Evolutionary conservation across 1,140 invertebrate genomes (phyloP).

Genomic region (Vollenhovia emeryi): DNA sequence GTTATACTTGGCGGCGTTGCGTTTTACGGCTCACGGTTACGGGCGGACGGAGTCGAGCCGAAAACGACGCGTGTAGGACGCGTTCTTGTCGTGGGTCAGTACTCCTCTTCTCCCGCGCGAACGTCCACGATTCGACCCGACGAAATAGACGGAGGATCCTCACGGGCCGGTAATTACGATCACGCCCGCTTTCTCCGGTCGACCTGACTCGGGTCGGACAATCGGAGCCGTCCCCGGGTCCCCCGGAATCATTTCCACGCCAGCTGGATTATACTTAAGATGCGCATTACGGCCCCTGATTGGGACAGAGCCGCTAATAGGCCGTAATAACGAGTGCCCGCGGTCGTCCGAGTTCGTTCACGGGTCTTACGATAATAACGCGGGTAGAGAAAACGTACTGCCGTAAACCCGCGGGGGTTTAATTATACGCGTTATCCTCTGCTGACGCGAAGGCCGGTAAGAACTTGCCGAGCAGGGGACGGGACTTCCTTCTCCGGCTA

Average conservation of each 20-base stretch:
- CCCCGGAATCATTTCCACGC: not conserved
- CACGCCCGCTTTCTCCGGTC: not conserved
- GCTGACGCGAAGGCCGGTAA: no score
- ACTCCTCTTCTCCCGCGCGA: not conserved
- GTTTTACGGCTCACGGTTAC: slow-evolving; percentile 50
- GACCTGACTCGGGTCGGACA: slow-evolving; percentile 13
- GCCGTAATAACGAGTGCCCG: slow-evolving; percentile 30
- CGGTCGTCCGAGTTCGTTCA: not conserved
- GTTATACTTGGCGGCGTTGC: slow-evolving; percentile 30
- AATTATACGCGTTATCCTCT: slow-evolving; percentile 30
- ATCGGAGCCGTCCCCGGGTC: not conserved
- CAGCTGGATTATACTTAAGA: slow-evolving; percentile 9
- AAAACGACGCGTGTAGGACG: slow-evolving; percentile 3
- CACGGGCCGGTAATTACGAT: not conserved
- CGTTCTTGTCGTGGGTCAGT: slow-evolving; percentile 61
- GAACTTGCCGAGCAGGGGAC: not conserved
- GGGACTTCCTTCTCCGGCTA: not conserved
- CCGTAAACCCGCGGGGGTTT: slow-evolving; percentile 22
- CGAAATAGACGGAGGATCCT: not conserved
- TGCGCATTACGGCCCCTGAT: not conserved
- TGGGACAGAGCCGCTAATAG: slow-evolving; percentile 23
- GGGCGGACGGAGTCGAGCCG: not conserved
- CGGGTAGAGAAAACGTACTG: not conserved
- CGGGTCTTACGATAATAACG: not conserved
- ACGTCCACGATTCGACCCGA: slow-evolving; percentile 26